phyloP scores from a whole-genome alignment of 2,888 invertebrate genomes.

The Drosophila seclusa region DNA sequence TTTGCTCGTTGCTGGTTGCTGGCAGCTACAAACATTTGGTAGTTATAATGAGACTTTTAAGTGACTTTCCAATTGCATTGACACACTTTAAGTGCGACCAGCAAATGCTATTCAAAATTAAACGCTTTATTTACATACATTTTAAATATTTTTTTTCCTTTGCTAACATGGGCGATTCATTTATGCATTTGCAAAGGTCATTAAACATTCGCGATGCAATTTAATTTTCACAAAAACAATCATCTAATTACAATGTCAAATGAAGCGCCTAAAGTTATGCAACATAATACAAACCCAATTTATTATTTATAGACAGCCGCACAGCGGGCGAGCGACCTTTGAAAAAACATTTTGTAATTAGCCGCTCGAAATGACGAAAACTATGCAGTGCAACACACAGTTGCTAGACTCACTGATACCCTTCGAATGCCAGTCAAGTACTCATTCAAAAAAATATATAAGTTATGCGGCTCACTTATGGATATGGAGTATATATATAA shows the following conservation, averaged over 20 bases:
- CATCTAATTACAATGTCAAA: conserved; percentile 42
- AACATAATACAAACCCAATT: conserved; percentile 55
- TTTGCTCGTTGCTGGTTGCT: neutral
- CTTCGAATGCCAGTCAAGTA: neutral
- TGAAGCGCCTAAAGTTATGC: conserved; percentile 54
- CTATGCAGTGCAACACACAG: neutral
- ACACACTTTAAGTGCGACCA: conserved; percentile 9
- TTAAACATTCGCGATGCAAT: conserved; percentile 46
- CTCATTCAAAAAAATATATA: neutral
- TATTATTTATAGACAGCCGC: conserved; percentile 67
- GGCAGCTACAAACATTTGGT: neutral
- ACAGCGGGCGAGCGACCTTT: conserved; percentile 27
- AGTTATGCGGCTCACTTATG: neutral
- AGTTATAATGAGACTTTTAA: neutral
- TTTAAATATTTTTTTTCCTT: neutral
- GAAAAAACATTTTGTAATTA: conserved; percentile 66
- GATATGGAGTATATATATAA: neutral
- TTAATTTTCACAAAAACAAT: conserved; percentile 55
- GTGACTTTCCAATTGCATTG: neutral
- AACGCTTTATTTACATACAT: neutral
- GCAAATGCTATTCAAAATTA: conserved; percentile 15
- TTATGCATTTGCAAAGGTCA: conserved; percentile 32
- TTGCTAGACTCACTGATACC: conserved; percentile 8
- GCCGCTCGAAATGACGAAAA: conserved; percentile 46
- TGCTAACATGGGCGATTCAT: conserved; percentile 22